These are phyloP conservation scores for Acrocephalus kingi DNA, from an alignment of 2,113 vertebrate genomes.

Conservation along the genomic window DNA sequence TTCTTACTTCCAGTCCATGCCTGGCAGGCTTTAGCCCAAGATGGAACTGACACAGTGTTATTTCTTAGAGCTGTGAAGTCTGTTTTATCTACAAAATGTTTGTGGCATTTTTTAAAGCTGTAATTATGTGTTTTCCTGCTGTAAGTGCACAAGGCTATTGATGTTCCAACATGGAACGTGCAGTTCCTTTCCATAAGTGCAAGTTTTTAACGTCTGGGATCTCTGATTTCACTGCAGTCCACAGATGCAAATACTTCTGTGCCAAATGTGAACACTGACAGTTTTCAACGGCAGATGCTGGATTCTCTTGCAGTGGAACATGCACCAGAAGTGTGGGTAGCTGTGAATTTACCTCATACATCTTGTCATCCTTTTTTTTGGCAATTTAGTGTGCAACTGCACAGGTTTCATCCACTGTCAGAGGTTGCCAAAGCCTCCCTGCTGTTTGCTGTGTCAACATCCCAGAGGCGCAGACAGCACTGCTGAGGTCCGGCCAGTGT, in stretches of 20 bases:
- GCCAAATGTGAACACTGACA: conserved; percentile 40
- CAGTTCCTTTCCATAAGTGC: neutral
- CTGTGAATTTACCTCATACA: neutral
- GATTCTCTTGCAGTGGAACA: neutral
- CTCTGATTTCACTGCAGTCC: conserved; percentile 7
- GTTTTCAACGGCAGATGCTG: conserved; percentile 2
- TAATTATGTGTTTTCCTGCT: conserved; percentile 16
- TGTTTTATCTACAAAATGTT: conserved; percentile 22
- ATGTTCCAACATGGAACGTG: neutral
- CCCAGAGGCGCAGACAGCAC: neutral
- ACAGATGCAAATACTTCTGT: conserved; percentile 32
- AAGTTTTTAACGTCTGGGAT: conserved; percentile 31
- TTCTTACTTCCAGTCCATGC: neutral
- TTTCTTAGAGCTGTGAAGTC: conserved; percentile 5
- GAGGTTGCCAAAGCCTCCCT: neutral
- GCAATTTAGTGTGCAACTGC: neutral
- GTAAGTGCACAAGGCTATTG: conserved; percentile 18
- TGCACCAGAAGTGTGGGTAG: neutral
- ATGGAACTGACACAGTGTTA: conserved; percentile 32
- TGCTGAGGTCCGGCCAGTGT: neutral
- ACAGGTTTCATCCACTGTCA: neutral
- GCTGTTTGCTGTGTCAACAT: neutral
- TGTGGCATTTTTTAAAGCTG: conserved; percentile 23
- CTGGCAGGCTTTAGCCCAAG: neutral
- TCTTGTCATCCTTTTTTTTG: neutral